phyloP scores from a whole-genome alignment of 2,797 vertebrate species.

The Coracias cyanogaster region DNA sequence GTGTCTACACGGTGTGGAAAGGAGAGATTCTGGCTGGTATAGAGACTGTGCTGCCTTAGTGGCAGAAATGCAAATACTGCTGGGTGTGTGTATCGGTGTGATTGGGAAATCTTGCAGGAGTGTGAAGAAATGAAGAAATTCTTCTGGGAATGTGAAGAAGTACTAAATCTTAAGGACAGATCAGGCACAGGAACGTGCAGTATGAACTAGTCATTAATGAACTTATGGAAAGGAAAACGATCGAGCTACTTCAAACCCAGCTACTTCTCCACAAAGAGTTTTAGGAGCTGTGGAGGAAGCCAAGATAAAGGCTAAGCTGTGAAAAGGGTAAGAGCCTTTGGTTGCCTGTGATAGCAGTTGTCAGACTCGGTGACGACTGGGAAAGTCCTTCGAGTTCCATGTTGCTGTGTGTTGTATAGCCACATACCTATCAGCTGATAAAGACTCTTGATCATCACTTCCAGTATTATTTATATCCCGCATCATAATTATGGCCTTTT shows the following conservation, averaged over 20 bases:
- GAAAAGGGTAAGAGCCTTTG: neutral
- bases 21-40: rapidly evolving
- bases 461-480: neutral
- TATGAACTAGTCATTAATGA: neutral
- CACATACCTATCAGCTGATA: neutral
- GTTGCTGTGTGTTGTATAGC: neutral
- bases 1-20: neutral
- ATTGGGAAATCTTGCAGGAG: neutral
- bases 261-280: neutral
- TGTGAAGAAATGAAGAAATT: neutral
- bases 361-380: neutral
- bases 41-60: neutral
- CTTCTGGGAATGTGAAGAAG: neutral
- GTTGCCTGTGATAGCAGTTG: neutral
- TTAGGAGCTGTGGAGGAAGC: neutral
- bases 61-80: neutral
- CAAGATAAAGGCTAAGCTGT: neutral
- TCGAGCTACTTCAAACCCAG: neutral
- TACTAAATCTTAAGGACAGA: neutral
- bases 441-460: neutral
- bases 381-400: neutral
- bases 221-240: neutral
- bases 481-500: neutral
- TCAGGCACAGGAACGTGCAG: neutral
- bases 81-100: rapidly evolving